Conservation (phyloP, 2,888 invertebrate species). For the Malacosoma neustria region DNA sequence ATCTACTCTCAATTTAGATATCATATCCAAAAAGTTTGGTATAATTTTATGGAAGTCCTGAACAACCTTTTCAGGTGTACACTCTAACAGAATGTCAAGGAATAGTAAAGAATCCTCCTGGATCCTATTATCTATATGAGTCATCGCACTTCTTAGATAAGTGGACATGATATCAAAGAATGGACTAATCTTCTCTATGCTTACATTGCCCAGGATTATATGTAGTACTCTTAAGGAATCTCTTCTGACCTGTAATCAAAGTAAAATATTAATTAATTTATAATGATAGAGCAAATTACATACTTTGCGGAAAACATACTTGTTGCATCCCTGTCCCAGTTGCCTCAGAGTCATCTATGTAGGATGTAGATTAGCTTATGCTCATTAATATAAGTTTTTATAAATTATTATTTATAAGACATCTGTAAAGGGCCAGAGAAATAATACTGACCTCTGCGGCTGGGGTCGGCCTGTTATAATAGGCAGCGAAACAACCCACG, state of each 20-base stretch:
- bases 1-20: constrained; percentile 82
- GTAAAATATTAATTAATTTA: constrained; percentile 1
- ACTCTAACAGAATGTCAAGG: constrained; percentile 83
- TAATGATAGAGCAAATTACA: no score
- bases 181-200: constrained; percentile 75
- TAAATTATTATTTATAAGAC: no score
- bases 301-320: no score
- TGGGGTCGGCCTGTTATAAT: no score
- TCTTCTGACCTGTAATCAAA: constrained; percentile 60
- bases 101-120: constrained; percentile 89
- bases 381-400: no score
- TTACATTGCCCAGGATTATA: constrained; percentile 51
- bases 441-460: no score
- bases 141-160: constrained; percentile 91
- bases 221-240: constrained; percentile 74
- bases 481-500: no score
- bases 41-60: constrained; percentile 81
- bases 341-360: no score
- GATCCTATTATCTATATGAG: constrained; percentile 86
- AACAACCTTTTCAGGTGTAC: constrained; percentile 79
- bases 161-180: constrained; percentile 86
- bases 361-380: no score
- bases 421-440: no score
- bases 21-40: constrained; percentile 87
- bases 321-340: no score